Evolutionary conservation across 2,888 invertebrate genomes (phyloP).

Genomic region (Pandemis cinnamomeana): DNA sequence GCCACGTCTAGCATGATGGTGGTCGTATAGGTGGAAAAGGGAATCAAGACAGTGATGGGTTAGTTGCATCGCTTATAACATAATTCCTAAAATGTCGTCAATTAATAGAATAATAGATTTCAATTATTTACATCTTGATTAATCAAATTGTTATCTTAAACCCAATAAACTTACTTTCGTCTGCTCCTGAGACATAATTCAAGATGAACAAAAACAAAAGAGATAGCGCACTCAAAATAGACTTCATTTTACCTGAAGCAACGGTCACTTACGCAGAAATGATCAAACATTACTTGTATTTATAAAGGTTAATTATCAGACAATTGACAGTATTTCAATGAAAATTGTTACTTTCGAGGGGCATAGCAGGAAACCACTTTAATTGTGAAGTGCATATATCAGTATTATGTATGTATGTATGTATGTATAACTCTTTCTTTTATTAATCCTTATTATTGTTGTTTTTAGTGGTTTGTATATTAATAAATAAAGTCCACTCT

Average conservation of each 20-base stretch:
- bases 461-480: too few species aligned
- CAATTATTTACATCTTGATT: too few species aligned
- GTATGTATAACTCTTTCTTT: too few species aligned
- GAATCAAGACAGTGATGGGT: too few species aligned
- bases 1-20: too few species aligned
- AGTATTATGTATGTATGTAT: too few species aligned
- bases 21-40: too few species aligned
- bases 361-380: slow-evolving; percentile 12
- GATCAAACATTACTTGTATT: not conserved
- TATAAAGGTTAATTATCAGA: slow-evolving; percentile 3
- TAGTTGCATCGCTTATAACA: too few species aligned
- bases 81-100: too few species aligned
- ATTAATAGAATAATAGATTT: too few species aligned
- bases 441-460: too few species aligned
- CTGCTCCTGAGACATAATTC: slow-evolving; percentile 1
- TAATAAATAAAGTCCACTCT: too few species aligned
- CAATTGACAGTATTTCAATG: slow-evolving; percentile 6
- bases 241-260: slow-evolving; percentile 9
- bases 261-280: not conserved
- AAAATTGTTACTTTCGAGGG: not conserved
- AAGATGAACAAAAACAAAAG: not conserved
- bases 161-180: slow-evolving; percentile 18
- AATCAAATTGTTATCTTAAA: not conserved
- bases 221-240: not conserved
- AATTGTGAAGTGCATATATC: not conserved